Base-by-base conservation (phyloP, 2,113 vertebrate genomes). In the Montifringilla adamsi region DNA sequence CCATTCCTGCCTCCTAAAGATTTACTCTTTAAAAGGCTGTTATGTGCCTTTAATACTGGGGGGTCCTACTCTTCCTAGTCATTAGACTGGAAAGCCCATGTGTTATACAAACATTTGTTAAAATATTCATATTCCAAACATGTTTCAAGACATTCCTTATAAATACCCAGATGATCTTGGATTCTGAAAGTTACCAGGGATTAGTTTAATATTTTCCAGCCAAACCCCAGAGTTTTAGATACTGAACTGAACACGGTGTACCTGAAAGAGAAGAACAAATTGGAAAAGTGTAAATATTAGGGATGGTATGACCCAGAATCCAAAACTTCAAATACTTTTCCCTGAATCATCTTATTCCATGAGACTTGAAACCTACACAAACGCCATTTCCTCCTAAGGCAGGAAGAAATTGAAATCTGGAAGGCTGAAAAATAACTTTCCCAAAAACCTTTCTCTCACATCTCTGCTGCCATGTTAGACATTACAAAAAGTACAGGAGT, bases 231-330 rank as follows among this genome's bases (percentile, higher is more conserved):
- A 58, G 84, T 50, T 91, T 90, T 62, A 90, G 56, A 13, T 73
- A 83, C 35, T 70, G 80, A 94, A 86, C 20, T 70, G 58, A 91
- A 85, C 52, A 39, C 0, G 7, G 67, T 52, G 46, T 69, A 95
- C 67, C 50, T 93, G 72, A 86, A 91, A 95, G 35, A 56, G 33
- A 89, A 89, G 17, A 56, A 89, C 43, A 95, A 95, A 70, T 46
- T 47, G 18, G 10, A 93, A 80, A 77, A 94, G n/a, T 70, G 46
- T 52, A 92, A 92, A 86, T 78, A 49, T 72, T 64, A 85, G 28
- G 58, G 30, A 41, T 87, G 41, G 7, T 87, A 76, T 18, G 26
- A 84, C 30, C 28, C 80, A 91, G 59, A 78, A 90, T 44, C 18
- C 55, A 80, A 92, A 95, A 91, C 58, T 88, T 52, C 33, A 93